A percentile compares a stretch with the other conserved stretches of the same genome.
Conservation (phyloP, 2,113 vertebrate genomes). For the Leptobrachium leishanense region DNA sequence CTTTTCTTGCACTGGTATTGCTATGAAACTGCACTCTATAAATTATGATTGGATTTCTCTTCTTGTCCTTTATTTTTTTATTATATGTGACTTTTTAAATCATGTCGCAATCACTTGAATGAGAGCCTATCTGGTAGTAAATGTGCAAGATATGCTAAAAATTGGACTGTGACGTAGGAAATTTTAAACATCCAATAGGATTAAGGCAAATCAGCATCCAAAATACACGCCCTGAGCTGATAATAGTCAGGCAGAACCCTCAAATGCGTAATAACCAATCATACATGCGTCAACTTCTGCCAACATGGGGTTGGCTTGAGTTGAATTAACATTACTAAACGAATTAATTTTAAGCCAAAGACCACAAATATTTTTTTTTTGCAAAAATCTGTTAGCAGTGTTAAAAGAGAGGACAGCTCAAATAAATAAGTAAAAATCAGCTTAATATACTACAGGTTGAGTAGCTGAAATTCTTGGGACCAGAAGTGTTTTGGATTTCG, state of each 20-base stretch:
- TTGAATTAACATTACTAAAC: background rate
- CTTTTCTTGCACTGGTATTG: too few species aligned
- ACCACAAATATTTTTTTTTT: too few species aligned
- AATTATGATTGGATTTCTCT: too few species aligned
- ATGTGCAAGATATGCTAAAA: background rate
- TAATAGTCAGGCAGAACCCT: background rate
- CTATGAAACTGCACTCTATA: too few species aligned
- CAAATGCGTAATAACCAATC: constrained; percentile 20
- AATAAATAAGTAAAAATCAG: too few species aligned
- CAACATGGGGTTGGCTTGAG: background rate
- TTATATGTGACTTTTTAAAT: background rate
- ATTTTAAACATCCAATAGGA: constrained; percentile 19
- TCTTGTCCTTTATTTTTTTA: background rate
- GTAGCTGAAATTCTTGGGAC: too few species aligned
- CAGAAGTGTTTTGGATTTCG: too few species aligned
- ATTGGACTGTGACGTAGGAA: constrained; percentile 34
- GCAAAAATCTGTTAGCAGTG: too few species aligned
- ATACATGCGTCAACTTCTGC: background rate
- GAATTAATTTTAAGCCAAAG: too few species aligned
- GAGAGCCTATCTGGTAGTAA: constrained; percentile 14
- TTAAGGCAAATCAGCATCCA: constrained; percentile 25
- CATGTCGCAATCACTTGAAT: constrained; percentile 34
- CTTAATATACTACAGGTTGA: too few species aligned
- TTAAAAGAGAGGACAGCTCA: too few species aligned
- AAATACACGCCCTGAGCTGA: background rate